Base-by-base conservation (phyloP, 2,113 vertebrate genomes). In the Glaucidium brasilianum region DNA sequence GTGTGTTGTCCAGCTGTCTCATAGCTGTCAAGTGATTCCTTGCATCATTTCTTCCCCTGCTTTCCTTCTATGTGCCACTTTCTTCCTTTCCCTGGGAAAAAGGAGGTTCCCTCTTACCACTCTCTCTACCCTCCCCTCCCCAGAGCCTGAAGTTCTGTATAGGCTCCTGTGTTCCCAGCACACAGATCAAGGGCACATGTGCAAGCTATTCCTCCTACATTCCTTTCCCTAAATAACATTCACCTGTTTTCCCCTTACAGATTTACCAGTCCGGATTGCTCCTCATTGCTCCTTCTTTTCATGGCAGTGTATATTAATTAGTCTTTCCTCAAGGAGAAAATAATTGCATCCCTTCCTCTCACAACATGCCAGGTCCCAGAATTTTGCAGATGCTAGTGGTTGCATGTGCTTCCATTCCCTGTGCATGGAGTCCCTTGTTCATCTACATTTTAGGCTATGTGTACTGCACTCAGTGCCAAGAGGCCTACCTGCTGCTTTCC, bases 351-450 rank as follows among this genome's bases (percentile, higher is more conserved):
- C 34, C 53, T 79, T 63, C 35, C 34, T 77, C 45, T 73, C 69
- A 25, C 19, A 15, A 37, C 64, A n/a, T 17, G 12, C 50, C 64
- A 79, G 27, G 37, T 49, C 35, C 39, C 32, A 89, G 45, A 62
- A 89, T 91, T 92, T 53, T 62, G 27, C 25, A 50, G 30, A 18
- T 53, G 30, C 18, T 69, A 16, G 39, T 53, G 29, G 25, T 19
- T 86, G 53, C 32, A 16, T 10, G 5, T 69, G 37, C 30, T 84
- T 80, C 63, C 50, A 39, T 15, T 66, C 50, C 60, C 59, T 76
- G 30, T 1, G 0, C 22, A 17, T 0, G 19, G 23, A 59, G 5
- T 32, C 37, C 18, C 13, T 78, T 6, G 6, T 76, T 69, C 49
- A 47, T 56, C 63, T 41, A 12, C 27, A 25, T 66, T 80, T 80